These are phyloP conservation scores for Pseudomyrmex concolor DNA, from an alignment of 1,140 invertebrate species.

Conservation along the genomic window DNA sequence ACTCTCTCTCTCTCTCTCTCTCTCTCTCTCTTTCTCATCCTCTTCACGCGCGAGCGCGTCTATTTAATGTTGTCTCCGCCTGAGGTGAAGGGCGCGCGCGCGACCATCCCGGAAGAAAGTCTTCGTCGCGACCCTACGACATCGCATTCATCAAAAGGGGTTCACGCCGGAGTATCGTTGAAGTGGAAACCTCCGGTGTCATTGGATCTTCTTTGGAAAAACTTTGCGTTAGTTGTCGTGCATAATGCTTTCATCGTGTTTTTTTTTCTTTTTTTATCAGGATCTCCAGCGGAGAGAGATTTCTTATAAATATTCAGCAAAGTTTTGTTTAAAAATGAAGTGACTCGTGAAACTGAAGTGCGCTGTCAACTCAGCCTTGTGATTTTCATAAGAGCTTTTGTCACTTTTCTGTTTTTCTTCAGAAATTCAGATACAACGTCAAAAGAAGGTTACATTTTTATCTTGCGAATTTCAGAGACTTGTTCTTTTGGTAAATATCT, in stretches of 20 bases:
- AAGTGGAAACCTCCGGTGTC: not conserved
- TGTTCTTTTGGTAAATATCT: not conserved
- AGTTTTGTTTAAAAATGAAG: too few relatives aligned
- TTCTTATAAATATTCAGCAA: too few relatives aligned
- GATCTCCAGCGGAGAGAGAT: too few relatives aligned
- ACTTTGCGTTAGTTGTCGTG: constrained; percentile 21
- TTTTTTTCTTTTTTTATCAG: too few relatives aligned
- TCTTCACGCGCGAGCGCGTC: constrained; percentile 53
- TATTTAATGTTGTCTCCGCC: constrained; percentile 68
- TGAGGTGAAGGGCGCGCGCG: constrained; percentile 39
- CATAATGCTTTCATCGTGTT: not conserved
- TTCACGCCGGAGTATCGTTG: constrained; percentile 10
- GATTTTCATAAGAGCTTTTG: too few relatives aligned
- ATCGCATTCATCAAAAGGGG: constrained; percentile 63
- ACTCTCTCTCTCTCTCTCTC: constrained; percentile 8
- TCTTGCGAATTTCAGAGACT: too few relatives aligned
- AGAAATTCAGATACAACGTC: too few relatives aligned
- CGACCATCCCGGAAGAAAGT: constrained; percentile 52
- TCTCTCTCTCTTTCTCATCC: too few relatives aligned
- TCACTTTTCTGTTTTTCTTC: too few relatives aligned
- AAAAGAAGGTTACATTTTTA: too few relatives aligned
- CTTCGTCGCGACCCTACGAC: constrained; percentile 20
- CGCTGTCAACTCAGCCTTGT: too few relatives aligned
- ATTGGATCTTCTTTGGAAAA: constrained; percentile 7
- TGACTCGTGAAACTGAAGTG: too few relatives aligned